Evolutionary conservation across 2,888 invertebrate genomes (phyloP).

Genomic region (Dusona sp.): DNA sequence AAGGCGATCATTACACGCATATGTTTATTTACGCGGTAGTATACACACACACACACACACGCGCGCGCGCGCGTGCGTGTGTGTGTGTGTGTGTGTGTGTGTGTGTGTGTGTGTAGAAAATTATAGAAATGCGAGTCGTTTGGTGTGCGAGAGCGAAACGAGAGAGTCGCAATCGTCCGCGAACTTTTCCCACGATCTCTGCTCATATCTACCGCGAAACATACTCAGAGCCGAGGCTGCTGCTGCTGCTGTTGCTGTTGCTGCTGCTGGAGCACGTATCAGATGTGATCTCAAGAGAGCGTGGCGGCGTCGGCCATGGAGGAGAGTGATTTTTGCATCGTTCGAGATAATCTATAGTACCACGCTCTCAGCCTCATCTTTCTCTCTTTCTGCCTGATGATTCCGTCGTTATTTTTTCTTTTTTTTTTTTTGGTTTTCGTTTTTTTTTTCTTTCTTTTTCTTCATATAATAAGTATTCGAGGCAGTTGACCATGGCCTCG

Average conservation of each 20-base stretch:
- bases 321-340: constrained; percentile 73
- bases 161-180: constrained; percentile 65
- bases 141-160: constrained; percentile 57
- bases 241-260: constrained; percentile 14
- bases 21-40: not conserved
- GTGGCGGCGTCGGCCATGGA: constrained; percentile 58
- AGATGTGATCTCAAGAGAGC: constrained; percentile 71
- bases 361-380: constrained; percentile 58
- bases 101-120: too few relatives aligned
- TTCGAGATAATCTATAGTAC: constrained; percentile 72
- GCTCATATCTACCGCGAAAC: constrained; percentile 53
- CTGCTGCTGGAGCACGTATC: constrained; percentile 64
- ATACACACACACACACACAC: not conserved
- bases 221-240: constrained; percentile 35
- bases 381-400: constrained; percentile 43
- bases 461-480: constrained; percentile 1
- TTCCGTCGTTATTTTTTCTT: constrained; percentile 17
- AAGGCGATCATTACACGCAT: constrained; percentile 26
- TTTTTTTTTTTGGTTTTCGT: not conserved
- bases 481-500: constrained; percentile 4
- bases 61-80: too few relatives aligned
- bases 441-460: constrained; percentile 27
- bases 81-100: too few relatives aligned
- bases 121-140: constrained; percentile 44
- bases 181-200: constrained; percentile 71